Evolutionary conservation across 2,797 vertebrate species (phyloP).

Genomic region (Margarornis squamiger): DNA sequence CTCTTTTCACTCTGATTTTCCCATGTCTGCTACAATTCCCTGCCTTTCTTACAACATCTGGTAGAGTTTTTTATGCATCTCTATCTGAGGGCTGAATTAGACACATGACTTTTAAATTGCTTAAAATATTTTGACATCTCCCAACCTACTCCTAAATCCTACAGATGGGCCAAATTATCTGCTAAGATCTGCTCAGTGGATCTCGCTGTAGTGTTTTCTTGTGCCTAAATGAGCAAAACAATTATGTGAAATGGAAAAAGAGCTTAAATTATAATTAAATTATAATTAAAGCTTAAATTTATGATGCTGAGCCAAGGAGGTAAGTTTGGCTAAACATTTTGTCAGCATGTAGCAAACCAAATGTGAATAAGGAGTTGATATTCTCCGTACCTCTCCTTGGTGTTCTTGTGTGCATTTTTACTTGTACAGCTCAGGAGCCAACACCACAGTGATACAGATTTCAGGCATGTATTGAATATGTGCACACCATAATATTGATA

Average conservation of each 20-base stretch:
- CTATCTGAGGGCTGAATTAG: slow-evolving; percentile 1
- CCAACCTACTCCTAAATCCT: slow-evolving; percentile 13
- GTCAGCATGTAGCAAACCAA: neutral
- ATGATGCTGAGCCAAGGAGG: neutral
- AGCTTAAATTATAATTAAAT: neutral
- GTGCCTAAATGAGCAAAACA: neutral
- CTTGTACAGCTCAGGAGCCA: neutral
- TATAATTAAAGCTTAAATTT: neutral
- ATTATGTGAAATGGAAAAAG: neutral
- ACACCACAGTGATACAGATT: neutral
- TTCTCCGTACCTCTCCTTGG: neutral
- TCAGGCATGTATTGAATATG: slow-evolving; percentile 20
- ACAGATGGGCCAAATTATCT: slow-evolving; percentile 52
- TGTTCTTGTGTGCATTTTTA: neutral
- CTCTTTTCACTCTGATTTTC: neutral
- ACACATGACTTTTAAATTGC: neutral
- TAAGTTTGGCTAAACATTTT: neutral
- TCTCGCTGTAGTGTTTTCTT: slow-evolving; percentile 8
- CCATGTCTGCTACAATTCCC: neutral
- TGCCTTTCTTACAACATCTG: slow-evolving; percentile 9
- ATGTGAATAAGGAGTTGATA: neutral
- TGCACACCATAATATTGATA: slow-evolving; percentile 30
- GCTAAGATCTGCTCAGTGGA: neutral
- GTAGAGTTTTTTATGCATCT: neutral
- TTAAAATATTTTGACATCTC: slow-evolving; percentile 35